Percentiles rank a stretch among this genome's conserved stretches.
Evolutionary conservation across 2,113 vertebrate species (phyloP).

Genomic region (Macaca mulatta): DNA sequence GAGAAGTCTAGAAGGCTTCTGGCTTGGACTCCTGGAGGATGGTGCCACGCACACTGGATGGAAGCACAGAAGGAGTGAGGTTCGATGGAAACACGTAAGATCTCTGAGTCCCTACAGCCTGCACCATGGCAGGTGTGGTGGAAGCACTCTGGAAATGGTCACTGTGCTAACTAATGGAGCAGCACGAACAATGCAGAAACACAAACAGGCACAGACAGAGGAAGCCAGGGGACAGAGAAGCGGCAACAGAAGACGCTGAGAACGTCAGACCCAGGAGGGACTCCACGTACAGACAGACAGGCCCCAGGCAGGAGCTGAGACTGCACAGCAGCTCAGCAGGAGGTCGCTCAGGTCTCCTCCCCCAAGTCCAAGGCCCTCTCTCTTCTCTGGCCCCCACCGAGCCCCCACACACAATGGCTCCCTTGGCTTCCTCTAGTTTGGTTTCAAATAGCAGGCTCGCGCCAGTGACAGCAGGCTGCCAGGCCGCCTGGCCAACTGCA

Average conservation of each 20-base stretch:
- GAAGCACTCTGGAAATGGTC: neutral
- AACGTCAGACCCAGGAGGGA: neutral
- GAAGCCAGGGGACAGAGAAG: neutral
- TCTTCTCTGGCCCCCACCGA: neutral
- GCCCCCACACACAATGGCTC: neutral
- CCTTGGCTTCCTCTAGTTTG: neutral
- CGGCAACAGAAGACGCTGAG: neutral
- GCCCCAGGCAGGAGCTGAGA: neutral
- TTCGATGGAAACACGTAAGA: rapidly evolving
- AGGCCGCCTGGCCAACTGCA: neutral
- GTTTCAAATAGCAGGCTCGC: neutral
- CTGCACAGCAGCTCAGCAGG: neutral
- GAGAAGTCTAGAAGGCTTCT: neutral
- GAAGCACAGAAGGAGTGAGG: neutral
- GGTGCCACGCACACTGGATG: neutral
- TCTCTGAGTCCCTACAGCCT: rapidly evolving
- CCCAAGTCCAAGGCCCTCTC: neutral
- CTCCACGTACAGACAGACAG: rapidly evolving
- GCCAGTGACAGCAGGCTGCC: neutral
- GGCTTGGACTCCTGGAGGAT: neutral
- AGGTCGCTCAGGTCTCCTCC: neutral
- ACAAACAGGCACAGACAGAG: neutral
- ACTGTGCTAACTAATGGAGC: neutral
- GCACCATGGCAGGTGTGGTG: rapidly evolving
- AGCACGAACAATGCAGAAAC: neutral